Base-by-base conservation (phyloP, 2,888 invertebrate species). In the Microctonus hyperodae region DNA sequence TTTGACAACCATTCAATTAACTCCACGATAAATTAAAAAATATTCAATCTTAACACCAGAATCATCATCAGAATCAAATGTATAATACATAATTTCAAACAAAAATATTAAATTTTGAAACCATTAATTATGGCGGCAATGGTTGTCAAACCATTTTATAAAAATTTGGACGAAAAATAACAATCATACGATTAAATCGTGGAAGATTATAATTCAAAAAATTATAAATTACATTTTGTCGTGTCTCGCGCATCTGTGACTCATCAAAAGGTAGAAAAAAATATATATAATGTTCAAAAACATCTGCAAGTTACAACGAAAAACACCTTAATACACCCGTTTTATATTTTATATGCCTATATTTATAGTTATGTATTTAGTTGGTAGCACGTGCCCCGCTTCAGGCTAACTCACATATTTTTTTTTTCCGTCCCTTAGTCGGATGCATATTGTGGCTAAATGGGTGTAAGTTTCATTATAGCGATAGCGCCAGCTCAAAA, bases 311-410 rank as follows among this genome's bases (percentile, higher is more conserved):
- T 64, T 31, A 53, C 64, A 13, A 37, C 25, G 25, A 23, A 56
- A 67, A 65, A 57, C 3, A 64, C 59, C 56, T 67, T 65, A 64
- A 65, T 65, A 61, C 64, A 59, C 35, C 64, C 35, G 64, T 60
- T 69, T 70, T 65, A 51, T 62, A 56, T 63, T 55, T 53, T 55
- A 31, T n/a, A n/a, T 57, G 62, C 57, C 69, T 65, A 66, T 65
- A 71, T 64, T 66, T 60, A 65, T 68, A n/a, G n/a, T 66, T 69
- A 65, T 62, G 65, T 69, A 72, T 67, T 67, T 70, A 62, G 61
- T 40, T 55, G n/a, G 63, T 57, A 57, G 60, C 56, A 57, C 68
- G 62, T 67, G 68, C 50, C 62, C 60, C 31, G 66, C 65, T 44
- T 16, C 44, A 58, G 64, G 64, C 67, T 23, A 53, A 16, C 40